These are phyloP conservation scores for Micrastur ruficollis DNA, from an alignment of 2,797 vertebrate species.

Conservation along the genomic window DNA sequence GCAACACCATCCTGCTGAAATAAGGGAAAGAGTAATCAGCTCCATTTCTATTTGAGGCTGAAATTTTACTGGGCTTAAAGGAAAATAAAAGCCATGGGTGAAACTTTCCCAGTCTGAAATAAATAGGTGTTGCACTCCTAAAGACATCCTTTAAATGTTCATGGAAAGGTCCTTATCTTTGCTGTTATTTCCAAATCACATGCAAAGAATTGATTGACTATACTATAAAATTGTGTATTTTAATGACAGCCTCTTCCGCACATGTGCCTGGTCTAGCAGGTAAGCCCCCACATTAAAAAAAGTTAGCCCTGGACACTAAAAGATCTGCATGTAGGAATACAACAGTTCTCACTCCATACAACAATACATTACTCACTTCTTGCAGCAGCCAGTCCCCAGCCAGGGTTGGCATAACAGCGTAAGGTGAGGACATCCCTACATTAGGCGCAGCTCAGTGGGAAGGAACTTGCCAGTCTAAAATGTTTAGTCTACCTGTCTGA, in stretches of 20 bases:
- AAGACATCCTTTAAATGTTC: neutral
- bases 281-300: neutral
- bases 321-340: neutral
- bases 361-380: neutral
- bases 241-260: neutral
- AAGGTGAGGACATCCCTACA: neutral
- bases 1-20: neutral
- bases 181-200: neutral
- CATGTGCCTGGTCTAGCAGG: neutral
- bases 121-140: neutral
- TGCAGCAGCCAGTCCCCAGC: neutral
- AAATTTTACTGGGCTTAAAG: neutral
- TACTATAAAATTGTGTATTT: neutral
- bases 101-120: neutral
- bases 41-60: neutral
- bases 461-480: neutral
- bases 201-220: neutral
- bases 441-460: neutral
- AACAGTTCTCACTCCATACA: neutral
- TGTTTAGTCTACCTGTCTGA: conserved; percentile 29
- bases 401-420: neutral
- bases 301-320: neutral
- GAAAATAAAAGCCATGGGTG: neutral
- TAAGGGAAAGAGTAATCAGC: neutral
- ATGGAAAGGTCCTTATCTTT: neutral